A percentile compares a stretch with the other conserved stretches of the same genome.
Evolutionary conservation across 2,797 vertebrate species (phyloP).

Genomic region (Spondyliosoma cantharus): DNA sequence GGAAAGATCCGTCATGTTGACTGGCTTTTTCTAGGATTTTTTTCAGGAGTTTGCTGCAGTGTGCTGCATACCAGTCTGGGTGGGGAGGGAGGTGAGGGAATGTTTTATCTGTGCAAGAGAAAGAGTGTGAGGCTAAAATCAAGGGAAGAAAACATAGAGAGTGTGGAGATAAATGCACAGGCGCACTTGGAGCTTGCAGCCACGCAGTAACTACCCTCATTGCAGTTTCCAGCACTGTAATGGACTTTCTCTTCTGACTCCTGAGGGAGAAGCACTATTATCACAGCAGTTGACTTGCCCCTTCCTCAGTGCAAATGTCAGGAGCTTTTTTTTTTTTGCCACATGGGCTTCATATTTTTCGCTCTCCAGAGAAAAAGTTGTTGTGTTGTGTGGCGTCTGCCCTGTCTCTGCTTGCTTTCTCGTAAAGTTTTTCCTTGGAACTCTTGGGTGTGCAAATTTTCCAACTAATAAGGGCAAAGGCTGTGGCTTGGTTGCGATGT

Average conservation of each 20-base stretch:
- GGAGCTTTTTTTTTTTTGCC: conserved; percentile 56
- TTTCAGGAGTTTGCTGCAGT: conserved; percentile 79
- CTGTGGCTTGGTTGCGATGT: conserved; percentile 16
- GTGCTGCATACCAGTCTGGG: conserved; percentile 78
- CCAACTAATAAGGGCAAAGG: conserved; percentile 21
- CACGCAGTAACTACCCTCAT: conserved; percentile 50
- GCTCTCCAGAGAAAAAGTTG: conserved; percentile 46
- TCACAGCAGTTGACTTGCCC: conserved; percentile 57
- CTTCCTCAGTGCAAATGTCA: conserved; percentile 63
- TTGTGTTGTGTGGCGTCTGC: conserved; percentile 40
- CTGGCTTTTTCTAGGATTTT: conserved; percentile 35
- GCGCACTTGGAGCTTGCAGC: conserved; percentile 51
- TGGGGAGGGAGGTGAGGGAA: conserved; percentile 71
- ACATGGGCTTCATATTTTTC: conserved; percentile 70
- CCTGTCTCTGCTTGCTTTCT: conserved; percentile 33
- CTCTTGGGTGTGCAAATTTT: conserved; percentile 13
- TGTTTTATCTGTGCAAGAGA: conserved; percentile 69
- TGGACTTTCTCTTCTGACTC: conserved; percentile 66
- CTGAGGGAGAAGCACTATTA: conserved; percentile 62
- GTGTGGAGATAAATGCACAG: conserved; percentile 50
- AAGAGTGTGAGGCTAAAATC: conserved; percentile 42
- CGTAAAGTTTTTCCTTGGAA: conserved; percentile 48
- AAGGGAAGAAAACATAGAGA: conserved; percentile 22
- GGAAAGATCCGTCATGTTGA: conserved; percentile 60
- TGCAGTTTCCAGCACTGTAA: conserved; percentile 63